These are phyloP conservation scores for Drosophila tanythrix DNA, from an alignment of 2,888 invertebrate species.

Conservation along the genomic window DNA sequence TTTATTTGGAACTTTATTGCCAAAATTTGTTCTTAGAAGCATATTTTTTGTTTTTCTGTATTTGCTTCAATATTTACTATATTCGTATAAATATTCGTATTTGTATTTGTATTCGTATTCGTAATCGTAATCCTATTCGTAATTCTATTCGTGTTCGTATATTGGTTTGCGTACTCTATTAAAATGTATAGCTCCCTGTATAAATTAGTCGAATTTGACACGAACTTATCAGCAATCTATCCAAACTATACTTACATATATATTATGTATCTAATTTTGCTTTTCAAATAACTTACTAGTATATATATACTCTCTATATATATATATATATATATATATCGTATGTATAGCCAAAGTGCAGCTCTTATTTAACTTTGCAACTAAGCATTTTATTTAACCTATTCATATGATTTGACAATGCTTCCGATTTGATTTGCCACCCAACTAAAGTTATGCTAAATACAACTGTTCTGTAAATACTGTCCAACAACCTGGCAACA, in stretches of 20 bases:
- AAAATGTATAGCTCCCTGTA: conserved; percentile 37
- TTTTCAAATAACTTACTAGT: conserved; percentile 43
- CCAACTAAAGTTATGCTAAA: conserved; percentile 15
- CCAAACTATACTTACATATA: conserved; percentile 23
- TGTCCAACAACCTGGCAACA: conserved; percentile 12
- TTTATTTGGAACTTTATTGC: conserved; percentile 60
- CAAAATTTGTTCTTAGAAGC: conserved; percentile 57
- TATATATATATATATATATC: neutral
- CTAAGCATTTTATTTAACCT: conserved; percentile 8
- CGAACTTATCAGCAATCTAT: conserved; percentile 8
- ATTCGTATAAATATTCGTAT: conserved; percentile 37
- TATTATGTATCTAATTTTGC: conserved; percentile 36
- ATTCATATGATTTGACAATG: conserved; percentile 12
- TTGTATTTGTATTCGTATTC: conserved; percentile 1
- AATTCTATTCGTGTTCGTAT: conserved; percentile 38
- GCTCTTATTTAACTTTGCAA: conserved; percentile 28
- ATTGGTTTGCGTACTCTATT: conserved; percentile 46
- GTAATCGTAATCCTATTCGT: conserved; percentile 30
- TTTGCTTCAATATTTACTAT: conserved; percentile 49
- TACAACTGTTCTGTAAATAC: conserved; percentile 6
- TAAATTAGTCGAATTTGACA: conserved; percentile 33
- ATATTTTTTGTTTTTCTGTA: conserved; percentile 39
- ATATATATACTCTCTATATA: conserved; percentile 9
- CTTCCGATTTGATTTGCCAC: conserved; percentile 34
- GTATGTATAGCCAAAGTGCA: conserved; percentile 21